Base-by-base conservation (phyloP, 2,113 vertebrate genomes). In the Chelonoidis abingdonii region DNA sequence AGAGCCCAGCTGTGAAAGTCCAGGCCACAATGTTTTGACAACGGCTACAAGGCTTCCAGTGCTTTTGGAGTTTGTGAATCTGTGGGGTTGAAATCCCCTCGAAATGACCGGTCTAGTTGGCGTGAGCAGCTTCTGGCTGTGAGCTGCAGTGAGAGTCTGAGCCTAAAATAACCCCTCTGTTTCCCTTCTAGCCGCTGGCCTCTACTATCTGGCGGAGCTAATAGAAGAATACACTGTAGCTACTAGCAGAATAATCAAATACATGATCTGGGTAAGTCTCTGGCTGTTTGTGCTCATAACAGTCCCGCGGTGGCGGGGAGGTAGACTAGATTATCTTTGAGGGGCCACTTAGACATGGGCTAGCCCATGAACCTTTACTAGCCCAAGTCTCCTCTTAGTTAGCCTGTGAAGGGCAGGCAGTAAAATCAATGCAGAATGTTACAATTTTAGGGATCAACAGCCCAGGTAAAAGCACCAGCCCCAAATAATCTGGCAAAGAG, bases 191-290 rank as follows among this genome's bases (percentile, higher is more conserved):
- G 99, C 99, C 52, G 99, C 99, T 3, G 99, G 99, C 84, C 98
- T 99, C 5, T 99, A 99, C 97, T 99, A 99, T 97, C 80, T 99
- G 98, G 99, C 99, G 7, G 99, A 99, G 97, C 96, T 99, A 91
- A 99, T 99, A 89, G 99, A 99, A 97, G 99, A 99, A 96, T 99
- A 99, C 97, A 99, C 99, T 2, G 99, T 99, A 5, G 99, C 98
- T 88, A 99, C 99, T 89, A 99, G 99, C 97, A 98, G 99, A 92
- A 99, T 99, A 92, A 99, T 99, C 97, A 99, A 99, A 56, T 99
- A 99, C 97, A 99, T 99, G 99, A 99, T 99, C 93, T 98, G 99
- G 99, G 99, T 99, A 95, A 99, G 99, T 98, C 22, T n/a, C 29
- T 3, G 35, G 14, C 69, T 72, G 84, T 59, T 53, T 41, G 72